Evolutionary conservation across 2,113 vertebrate species (phyloP), one percentile per base, ranked within the genome.

Genomic region (Muntiacus muntjak): DNA sequence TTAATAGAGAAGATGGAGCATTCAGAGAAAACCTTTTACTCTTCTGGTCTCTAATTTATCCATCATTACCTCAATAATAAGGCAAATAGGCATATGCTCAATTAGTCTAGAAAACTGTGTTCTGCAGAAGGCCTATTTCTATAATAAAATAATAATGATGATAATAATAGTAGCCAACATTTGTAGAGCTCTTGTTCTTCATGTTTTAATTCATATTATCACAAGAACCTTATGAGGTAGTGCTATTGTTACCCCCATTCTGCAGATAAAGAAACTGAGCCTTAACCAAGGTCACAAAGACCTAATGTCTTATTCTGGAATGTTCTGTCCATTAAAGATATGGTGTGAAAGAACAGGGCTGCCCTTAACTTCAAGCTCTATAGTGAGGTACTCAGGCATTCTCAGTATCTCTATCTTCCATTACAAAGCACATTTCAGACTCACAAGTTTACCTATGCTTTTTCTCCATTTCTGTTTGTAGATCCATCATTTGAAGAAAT

Each of bases 1-100:
- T 96, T 96, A 97, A 89, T 52, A 95, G 76, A 94, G 58, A 94
- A 94, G 45, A 87, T 79, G 21, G 76, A 95, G 50, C 92, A 91
- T 97, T 94, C 58, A 87, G 67, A 94, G 64, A 91, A 95, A 95
- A 82, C 19, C 47, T 98, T 97, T 97, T 87, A 97, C 92, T 67
- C 33, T 96, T 85, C 86, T 82, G n/a, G 33, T 95, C 88, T 98
- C 76, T 60, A 95, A 88, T 95, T 96, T 97, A 93, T 28, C 58
- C 74, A 96, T 95, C 87, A 90, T 97, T 92, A 95, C 21, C 89
- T n/a, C 58, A 54, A 55, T 81, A 95, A 87, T 91, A 94, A 84
- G n/a, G 85, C 54, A 96, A 97, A 95, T 83, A 76, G 64, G 28
- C 40, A 62, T 67, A 82, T 71, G 76, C 55, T 89, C 85, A 92